A percentile compares a stretch with the other conserved stretches of the same genome.
Evolutionary conservation across 1,140 invertebrate genomes (phyloP).

Genomic region (Luehdorfia chinensis): DNA sequence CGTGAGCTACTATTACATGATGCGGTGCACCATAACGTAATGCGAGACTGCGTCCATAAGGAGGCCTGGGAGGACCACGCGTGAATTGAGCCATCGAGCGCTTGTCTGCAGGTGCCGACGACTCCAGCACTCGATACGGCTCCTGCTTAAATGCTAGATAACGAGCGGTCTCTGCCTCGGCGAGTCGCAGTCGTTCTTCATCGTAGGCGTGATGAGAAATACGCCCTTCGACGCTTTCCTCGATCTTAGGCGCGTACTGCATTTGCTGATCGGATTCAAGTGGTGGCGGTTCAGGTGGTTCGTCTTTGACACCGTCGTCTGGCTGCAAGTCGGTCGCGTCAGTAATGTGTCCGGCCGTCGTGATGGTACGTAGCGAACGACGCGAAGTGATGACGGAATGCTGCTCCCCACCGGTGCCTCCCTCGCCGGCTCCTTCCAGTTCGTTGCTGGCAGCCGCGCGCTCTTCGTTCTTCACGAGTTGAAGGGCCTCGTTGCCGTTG

Average conservation of each 20-base stretch:
- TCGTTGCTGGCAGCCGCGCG: conserved; percentile 5
- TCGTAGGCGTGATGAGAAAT: conserved; percentile 45
- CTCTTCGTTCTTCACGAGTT: conserved; percentile 7
- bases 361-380: conserved; percentile 79
- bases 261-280: conserved; percentile 40
- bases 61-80: conserved; percentile 32
- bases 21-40: conserved; percentile 55
- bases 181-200: conserved; percentile 52
- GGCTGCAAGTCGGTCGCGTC: conserved; percentile 49
- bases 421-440: conserved; percentile 2
- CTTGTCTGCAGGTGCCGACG: conserved; percentile 36
- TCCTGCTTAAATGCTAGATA: conserved; percentile 63
- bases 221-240: conserved; percentile 28
- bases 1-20: conserved; percentile 52
- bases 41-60: conserved; percentile 39
- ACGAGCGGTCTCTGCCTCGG: conserved; percentile 54
- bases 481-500: conserved; percentile 22
- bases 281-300: conserved; percentile 44
- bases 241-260: conserved; percentile 48
- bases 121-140: conserved; percentile 40
- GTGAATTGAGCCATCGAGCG: conserved; percentile 36
- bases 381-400: conserved; percentile 77
- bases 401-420: conserved; percentile 23
- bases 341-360: conserved; percentile 79
- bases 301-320: conserved; percentile 62